Percentiles rank a stretch among this genome's conserved stretches.
phyloP scores from a whole-genome alignment of 2,797 vertebrate species.

The Chloroceryle amazona region DNA sequence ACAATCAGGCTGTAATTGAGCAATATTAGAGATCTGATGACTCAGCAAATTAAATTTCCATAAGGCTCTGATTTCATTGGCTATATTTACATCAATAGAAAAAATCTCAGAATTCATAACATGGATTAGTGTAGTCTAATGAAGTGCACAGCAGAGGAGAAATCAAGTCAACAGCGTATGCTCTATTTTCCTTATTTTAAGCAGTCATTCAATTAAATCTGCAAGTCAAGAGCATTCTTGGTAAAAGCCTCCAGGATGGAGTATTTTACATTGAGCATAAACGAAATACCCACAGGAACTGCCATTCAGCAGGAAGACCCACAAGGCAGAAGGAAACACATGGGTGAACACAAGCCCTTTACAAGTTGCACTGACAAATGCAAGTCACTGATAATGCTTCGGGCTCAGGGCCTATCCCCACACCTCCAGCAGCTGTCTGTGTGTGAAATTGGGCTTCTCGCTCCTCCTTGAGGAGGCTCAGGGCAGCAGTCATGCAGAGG shows the following conservation, averaged over 20 bases:
- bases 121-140: neutral
- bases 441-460: neutral
- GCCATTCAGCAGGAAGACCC: neutral
- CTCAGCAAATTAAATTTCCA: conserved; percentile 3
- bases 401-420: rapidly evolving
- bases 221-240: neutral
- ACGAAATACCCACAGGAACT: neutral
- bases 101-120: neutral
- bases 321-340: neutral
- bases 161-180: neutral
- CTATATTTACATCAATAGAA: neutral
- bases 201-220: neutral
- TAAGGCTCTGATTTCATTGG: neutral
- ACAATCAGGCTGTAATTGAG: neutral
- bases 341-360: neutral
- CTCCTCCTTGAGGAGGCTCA: neutral
- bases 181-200: neutral
- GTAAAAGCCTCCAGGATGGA: neutral
- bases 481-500: neutral
- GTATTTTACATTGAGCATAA: neutral
- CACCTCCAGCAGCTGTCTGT: neutral
- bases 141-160: neutral
- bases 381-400: neutral
- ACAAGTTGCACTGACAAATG: neutral
- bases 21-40: neutral